A percentile compares a stretch with the other conserved stretches of the same genome.
Evolutionary conservation across 2,888 invertebrate genomes (phyloP).

Genomic region (Drosophila colorata): DNA sequence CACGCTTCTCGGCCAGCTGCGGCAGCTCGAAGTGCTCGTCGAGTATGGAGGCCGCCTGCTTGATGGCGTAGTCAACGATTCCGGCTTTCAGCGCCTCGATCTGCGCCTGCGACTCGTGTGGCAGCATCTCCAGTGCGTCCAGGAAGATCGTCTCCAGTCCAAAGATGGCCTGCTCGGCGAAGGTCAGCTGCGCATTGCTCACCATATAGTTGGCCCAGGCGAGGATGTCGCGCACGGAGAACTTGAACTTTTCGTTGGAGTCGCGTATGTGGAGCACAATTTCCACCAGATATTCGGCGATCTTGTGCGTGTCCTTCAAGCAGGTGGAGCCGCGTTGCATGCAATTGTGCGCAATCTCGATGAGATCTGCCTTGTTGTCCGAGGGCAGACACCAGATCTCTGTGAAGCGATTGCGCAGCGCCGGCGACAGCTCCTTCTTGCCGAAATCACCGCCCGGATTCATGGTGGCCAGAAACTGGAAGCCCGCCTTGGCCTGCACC

Average conservation of each 20-base stretch:
- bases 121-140: constrained; percentile 94
- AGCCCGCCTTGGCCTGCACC: constrained; percentile 90
- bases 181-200: constrained; percentile 72
- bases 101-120: constrained; percentile 88
- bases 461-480: constrained; percentile 98
- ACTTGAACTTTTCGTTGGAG: constrained; percentile 91
- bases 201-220: constrained; percentile 96
- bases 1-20: constrained; percentile 84
- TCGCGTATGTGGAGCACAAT: constrained; percentile 92
- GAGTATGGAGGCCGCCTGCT: constrained; percentile 86
- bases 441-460: constrained; percentile 99
- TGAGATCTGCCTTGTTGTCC: constrained; percentile 90
- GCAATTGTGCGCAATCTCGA: constrained; percentile 93
- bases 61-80: constrained; percentile 87
- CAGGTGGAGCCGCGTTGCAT: constrained; percentile 85
- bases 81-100: constrained; percentile 85
- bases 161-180: constrained; percentile 91
- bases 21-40: constrained; percentile 83
- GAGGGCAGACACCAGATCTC: constrained; percentile 98
- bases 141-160: constrained; percentile 96
- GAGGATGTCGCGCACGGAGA: constrained; percentile 96
- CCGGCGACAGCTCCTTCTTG: constrained; percentile 99
- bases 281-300: constrained; percentile 91
- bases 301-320: constrained; percentile 79
- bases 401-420: constrained; percentile 98